phyloP scores from a whole-genome alignment of 2,113 vertebrate genomes.

The Alethe castanea region DNA sequence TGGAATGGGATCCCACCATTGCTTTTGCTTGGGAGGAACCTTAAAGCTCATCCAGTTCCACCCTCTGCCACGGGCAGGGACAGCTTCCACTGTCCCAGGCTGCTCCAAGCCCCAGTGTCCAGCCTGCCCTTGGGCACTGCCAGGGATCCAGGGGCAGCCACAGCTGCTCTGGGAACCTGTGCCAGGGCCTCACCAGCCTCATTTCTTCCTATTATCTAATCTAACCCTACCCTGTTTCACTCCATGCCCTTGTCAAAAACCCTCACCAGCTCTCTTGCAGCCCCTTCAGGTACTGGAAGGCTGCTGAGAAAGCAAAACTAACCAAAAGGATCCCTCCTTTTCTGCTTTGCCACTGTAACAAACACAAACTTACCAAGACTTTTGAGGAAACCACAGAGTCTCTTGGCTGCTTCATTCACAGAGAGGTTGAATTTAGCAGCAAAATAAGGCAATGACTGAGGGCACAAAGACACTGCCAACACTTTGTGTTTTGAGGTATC shows the following conservation, averaged over 20 bases:
- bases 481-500: conserved; percentile 81
- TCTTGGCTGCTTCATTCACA: conserved; percentile 83
- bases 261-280: not conserved
- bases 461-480: conserved; percentile 78
- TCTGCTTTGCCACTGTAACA: not conserved
- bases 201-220: not conserved
- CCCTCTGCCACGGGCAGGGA: not conserved
- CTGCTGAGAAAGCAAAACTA: not conserved
- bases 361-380: conserved; percentile 80
- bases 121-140: not conserved
- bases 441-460: conserved; percentile 88
- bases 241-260: not conserved
- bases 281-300: not conserved
- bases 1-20: not conserved
- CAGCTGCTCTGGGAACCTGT: not conserved
- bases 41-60: not conserved
- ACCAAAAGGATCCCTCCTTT: not conserved
- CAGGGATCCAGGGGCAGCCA: not conserved
- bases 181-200: not conserved
- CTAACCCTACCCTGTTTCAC: not conserved
- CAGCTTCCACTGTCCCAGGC: rapidly evolving
- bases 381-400: conserved; percentile 92
- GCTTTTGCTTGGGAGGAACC: not conserved
- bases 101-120: not conserved
- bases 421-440: conserved; percentile 86